These are phyloP conservation scores for Botia kubotai DNA, from an alignment of 2,797 vertebrate species.

Conservation along the genomic window DNA sequence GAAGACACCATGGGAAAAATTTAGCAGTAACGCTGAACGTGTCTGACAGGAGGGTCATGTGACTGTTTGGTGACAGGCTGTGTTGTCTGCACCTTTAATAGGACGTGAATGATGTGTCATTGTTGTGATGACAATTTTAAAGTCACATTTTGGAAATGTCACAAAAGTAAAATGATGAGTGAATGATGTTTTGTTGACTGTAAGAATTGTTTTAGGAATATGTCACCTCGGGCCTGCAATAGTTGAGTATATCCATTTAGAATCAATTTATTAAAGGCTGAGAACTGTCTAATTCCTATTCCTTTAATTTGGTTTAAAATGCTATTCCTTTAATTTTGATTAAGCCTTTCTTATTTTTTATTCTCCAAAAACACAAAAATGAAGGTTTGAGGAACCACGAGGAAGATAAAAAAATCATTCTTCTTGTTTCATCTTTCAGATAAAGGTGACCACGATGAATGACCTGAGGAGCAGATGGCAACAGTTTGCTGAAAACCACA, in stretches of 20 bases:
- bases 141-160: neutral
- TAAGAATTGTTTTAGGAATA: too few relatives aligned
- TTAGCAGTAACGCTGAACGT: conserved; percentile 11
- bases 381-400: too few relatives aligned
- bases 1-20: conserved; percentile 39
- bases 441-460: conserved; percentile 67
- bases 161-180: neutral
- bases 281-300: too few relatives aligned
- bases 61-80: conserved; percentile 25
- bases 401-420: too few relatives aligned
- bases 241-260: too few relatives aligned
- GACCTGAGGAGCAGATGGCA: conserved; percentile 81
- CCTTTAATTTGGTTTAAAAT: too few relatives aligned
- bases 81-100: conserved; percentile 22
- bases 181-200: too few relatives aligned
- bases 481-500: conserved; percentile 69
- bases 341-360: too few relatives aligned
- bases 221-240: too few relatives aligned
- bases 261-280: too few relatives aligned
- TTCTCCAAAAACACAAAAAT: too few relatives aligned
- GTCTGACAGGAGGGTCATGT: conserved; percentile 6
- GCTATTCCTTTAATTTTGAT: too few relatives aligned
- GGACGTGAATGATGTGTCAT: conserved; percentile 7
- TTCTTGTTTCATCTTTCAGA: conserved; percentile 58
- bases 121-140: neutral